Percentiles rank a stretch among this genome's conserved stretches.
These are phyloP conservation scores for Tipula unca DNA, from an alignment of 2,888 invertebrate species.

Conservation along the genomic window DNA sequence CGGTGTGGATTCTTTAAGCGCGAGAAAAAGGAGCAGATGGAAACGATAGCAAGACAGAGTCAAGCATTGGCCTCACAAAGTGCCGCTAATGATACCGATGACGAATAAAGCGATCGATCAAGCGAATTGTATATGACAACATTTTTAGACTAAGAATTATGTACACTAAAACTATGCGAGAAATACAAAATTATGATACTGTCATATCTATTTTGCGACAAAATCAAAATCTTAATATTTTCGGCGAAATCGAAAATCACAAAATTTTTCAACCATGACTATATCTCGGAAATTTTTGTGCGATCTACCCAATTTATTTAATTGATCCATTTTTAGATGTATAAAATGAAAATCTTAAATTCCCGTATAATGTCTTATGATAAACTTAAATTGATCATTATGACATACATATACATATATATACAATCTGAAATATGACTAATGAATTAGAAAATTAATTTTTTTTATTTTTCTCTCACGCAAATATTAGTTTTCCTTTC, in stretches of 20 bases:
- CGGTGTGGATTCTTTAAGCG: conserved; percentile 44
- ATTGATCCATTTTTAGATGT: background rate
- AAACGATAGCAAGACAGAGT: conserved; percentile 27
- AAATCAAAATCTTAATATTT: background rate
- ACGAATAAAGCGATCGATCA: background rate
- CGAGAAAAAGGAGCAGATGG: conserved; percentile 42
- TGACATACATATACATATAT: too few species aligned
- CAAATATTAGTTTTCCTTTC: background rate
- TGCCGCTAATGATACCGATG: background rate
- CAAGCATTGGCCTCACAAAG: background rate
- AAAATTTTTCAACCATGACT: background rate
- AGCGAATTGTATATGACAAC: background rate
- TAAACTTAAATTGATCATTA: too few species aligned
- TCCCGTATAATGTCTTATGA: too few species aligned
- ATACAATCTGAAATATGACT: background rate
- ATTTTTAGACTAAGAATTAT: background rate
- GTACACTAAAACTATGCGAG: background rate
- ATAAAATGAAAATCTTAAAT: too few species aligned
- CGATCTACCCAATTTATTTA: background rate
- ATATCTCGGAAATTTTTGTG: background rate
- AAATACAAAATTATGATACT: background rate
- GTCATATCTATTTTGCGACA: too few species aligned
- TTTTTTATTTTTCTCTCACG: too few species aligned
- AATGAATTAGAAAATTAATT: background rate
- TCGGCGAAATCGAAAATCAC: background rate